phyloP scores from a whole-genome alignment of 1,140 invertebrate genomes.

The Semibalanus balanoides region DNA sequence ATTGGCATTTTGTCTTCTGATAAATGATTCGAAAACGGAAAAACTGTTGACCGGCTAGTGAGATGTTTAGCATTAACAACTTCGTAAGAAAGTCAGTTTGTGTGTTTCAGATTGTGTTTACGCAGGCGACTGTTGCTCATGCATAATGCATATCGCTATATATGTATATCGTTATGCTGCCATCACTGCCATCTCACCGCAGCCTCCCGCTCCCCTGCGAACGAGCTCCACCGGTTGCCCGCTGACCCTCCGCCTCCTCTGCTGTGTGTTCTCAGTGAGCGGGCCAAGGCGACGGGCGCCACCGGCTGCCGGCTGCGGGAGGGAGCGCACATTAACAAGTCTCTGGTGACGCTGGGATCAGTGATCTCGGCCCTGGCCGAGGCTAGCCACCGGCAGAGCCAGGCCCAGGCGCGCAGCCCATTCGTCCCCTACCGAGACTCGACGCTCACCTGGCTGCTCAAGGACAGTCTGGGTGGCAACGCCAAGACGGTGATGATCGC shows the following conservation, averaged over 20 bases:
- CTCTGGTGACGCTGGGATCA: constrained; percentile 67
- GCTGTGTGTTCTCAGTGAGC: constrained; percentile 46
- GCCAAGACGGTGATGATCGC: constrained; percentile 86
- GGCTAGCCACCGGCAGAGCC: constrained; percentile 14
- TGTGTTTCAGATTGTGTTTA: no score
- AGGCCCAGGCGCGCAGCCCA: constrained; percentile 18
- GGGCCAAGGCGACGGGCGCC: constrained; percentile 70
- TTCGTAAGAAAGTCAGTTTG: no score
- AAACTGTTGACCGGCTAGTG: no score
- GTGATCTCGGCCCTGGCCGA: constrained; percentile 87
- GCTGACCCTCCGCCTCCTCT: not conserved
- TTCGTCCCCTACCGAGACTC: constrained; percentile 86
- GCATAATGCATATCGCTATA: no score
- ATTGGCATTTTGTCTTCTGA: no score
- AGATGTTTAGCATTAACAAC: no score
- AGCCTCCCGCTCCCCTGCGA: no score
- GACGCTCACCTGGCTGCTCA: constrained; percentile 75
- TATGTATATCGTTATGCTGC: no score
- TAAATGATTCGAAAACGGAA: no score
- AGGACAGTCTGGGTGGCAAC: constrained; percentile 84
- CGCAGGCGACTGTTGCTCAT: no score
- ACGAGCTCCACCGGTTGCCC: no score
- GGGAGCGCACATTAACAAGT: constrained; percentile 85
- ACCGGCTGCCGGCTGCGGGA: constrained; percentile 50
- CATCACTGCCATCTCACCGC: no score